Conservation (phyloP, 1,140 invertebrate genomes). For the Centruroides sculpturatus region DNA sequence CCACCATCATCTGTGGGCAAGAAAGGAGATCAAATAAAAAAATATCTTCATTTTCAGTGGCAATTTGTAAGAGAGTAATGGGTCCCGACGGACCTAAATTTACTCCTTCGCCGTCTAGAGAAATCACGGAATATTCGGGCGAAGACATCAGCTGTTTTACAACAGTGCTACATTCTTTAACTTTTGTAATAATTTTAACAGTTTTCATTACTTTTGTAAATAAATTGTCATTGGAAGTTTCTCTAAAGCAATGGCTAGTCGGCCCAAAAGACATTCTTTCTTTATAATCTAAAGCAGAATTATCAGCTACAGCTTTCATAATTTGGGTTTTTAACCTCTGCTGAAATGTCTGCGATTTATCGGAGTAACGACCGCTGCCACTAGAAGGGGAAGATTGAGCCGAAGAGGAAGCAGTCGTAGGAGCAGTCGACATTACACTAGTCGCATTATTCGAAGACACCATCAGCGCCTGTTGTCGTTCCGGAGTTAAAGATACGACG, state of each 20-base stretch:
- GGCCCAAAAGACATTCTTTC: slow-evolving; percentile 5
- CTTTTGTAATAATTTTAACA: slow-evolving; percentile 19
- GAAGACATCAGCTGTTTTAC: slow-evolving; percentile 53
- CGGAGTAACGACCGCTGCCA: slow-evolving; percentile 7
- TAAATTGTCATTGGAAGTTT: slow-evolving; percentile 2
- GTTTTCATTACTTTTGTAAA: slow-evolving; percentile 11
- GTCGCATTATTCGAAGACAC: too few species aligned
- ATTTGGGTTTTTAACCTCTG: slow-evolving; percentile 19
- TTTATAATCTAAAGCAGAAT: slow-evolving; percentile 56
- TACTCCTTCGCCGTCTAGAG: slow-evolving; percentile 80
- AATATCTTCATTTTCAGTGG: slow-evolving; percentile 38
- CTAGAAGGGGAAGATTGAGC: slow-evolving; percentile 1
- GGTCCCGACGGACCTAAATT: slow-evolving; percentile 54
- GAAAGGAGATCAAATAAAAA: slow-evolving; percentile 75
- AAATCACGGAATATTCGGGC: slow-evolving; percentile 40
- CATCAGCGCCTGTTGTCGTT: too few species aligned
- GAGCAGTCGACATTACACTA: neutral
- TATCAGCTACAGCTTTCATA: slow-evolving; percentile 51
- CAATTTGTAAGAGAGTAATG: slow-evolving; percentile 73
- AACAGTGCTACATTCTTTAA: slow-evolving; percentile 47
- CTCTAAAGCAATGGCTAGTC: slow-evolving; percentile 1
- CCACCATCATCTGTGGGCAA: slow-evolving; percentile 58
- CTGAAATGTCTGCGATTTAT: slow-evolving; percentile 14
- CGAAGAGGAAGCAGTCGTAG: neutral
- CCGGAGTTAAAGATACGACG: slow-evolving; percentile 50